Conservation (phyloP, 2,888 invertebrate genomes). For the Eupithecia pulchellata region DNA sequence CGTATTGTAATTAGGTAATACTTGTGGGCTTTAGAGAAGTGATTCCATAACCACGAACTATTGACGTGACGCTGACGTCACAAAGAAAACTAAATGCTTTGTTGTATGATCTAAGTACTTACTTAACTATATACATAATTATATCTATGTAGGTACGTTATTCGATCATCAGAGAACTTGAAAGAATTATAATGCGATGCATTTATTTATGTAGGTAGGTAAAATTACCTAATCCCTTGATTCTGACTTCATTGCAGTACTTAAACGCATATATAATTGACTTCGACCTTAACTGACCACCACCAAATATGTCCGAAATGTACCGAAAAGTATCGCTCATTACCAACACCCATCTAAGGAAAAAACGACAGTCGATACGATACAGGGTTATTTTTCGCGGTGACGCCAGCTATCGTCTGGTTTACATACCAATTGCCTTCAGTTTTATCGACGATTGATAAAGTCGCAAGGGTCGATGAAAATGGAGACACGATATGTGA, state of each 20-base stretch:
- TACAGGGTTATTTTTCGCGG: constrained; percentile 39
- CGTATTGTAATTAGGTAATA: not conserved
- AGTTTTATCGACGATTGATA: constrained; percentile 39
- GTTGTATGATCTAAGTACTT: constrained; percentile 4
- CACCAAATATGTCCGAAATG: not conserved
- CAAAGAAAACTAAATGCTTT: constrained; percentile 1
- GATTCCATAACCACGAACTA: not conserved
- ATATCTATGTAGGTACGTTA: not conserved
- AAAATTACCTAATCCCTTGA: not conserved
- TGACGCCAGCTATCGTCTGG: constrained; percentile 41
- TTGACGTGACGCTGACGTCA: not conserved
- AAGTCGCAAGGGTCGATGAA: constrained; percentile 42
- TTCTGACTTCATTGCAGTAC: not conserved
- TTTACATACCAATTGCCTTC: constrained; percentile 36
- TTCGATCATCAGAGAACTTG: not conserved
- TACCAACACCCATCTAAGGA: constrained; percentile 31
- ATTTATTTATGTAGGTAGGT: not conserved
- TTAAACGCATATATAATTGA: not conserved
- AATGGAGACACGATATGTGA: constrained; percentile 43
- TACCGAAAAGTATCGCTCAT: constrained; percentile 17
- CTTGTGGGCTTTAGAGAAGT: not conserved
- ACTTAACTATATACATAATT: not conserved
- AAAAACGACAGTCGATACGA: constrained; percentile 32
- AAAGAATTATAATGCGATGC: not conserved
- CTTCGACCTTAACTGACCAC: not conserved